phyloP scores from a whole-genome alignment of 2,888 invertebrate species.

The Drosophila buzzatii region DNA sequence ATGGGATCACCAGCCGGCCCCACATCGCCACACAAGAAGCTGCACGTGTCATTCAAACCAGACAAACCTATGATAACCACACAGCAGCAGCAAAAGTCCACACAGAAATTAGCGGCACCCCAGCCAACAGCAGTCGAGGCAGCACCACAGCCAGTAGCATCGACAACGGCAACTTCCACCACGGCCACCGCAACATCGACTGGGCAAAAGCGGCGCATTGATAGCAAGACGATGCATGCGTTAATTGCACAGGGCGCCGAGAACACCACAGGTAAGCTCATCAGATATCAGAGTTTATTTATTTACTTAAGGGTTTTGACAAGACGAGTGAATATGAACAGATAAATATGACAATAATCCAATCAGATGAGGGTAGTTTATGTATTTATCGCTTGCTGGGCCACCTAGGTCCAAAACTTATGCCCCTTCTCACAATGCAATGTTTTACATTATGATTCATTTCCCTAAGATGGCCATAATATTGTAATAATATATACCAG shows the following conservation, averaged over 20 bases:
- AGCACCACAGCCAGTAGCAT: constrained; percentile 23
- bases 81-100: constrained; percentile 55
- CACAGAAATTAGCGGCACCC: constrained; percentile 27
- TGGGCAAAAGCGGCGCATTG: constrained; percentile 86
- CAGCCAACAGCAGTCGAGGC: constrained; percentile 25
- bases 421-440: too few relatives aligned
- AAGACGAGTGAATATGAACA: background rate
- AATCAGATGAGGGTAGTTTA: too few relatives aligned
- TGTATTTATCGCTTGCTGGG: too few relatives aligned
- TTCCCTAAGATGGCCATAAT: too few relatives aligned
- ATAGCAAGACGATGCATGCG: constrained; percentile 88
- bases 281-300: background rate
- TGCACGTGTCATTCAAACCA: constrained; percentile 68
- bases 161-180: constrained; percentile 22
- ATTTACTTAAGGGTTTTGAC: background rate
- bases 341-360: too few relatives aligned
- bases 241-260: constrained; percentile 88
- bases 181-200: constrained; percentile 30
- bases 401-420: too few relatives aligned
- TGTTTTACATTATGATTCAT: too few relatives aligned
- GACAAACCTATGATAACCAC: constrained; percentile 62
- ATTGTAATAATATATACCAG: too few relatives aligned
- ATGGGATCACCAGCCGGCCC: constrained; percentile 9
- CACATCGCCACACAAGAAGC: constrained; percentile 65
- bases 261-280: constrained; percentile 86